Evolutionary conservation across 2,888 invertebrate species (phyloP).

Genomic region (Drosophila niveifrons): DNA sequence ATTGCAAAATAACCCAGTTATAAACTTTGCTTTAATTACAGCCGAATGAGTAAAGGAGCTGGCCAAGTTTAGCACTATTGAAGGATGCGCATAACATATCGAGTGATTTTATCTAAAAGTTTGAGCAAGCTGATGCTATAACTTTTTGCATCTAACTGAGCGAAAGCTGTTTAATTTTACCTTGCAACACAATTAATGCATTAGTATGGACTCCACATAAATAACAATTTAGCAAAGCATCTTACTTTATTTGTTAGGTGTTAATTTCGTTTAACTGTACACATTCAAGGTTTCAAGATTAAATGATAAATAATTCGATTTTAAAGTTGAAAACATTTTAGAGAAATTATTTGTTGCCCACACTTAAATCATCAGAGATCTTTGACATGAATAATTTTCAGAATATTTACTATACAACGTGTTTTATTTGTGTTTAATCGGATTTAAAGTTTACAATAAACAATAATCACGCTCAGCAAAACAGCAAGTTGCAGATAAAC

Average conservation of each 20-base stretch:
- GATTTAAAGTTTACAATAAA: background rate
- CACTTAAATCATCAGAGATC: no score
- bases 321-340: background rate
- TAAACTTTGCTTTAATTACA: slow-evolving; percentile 16
- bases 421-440: background rate
- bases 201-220: background rate
- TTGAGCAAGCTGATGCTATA: slow-evolving; percentile 1
- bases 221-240: background rate
- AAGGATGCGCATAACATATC: background rate
- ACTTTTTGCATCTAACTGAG: no score
- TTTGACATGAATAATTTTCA: no score
- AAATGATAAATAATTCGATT: background rate
- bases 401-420: background rate
- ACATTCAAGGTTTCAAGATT: background rate
- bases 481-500: no score
- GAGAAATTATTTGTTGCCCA: background rate
- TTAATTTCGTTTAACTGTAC: background rate
- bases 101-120: background rate
- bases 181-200: slow-evolving; percentile 1
- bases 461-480: no score
- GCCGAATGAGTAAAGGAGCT: slow-evolving; percentile 11
- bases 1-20: slow-evolving; percentile 19
- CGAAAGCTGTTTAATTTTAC: background rate
- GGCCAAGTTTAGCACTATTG: slow-evolving; percentile 1
- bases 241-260: background rate